Base-by-base conservation (phyloP, 2,888 invertebrate genomes). In the Drosophila pseudotalamancana region DNA sequence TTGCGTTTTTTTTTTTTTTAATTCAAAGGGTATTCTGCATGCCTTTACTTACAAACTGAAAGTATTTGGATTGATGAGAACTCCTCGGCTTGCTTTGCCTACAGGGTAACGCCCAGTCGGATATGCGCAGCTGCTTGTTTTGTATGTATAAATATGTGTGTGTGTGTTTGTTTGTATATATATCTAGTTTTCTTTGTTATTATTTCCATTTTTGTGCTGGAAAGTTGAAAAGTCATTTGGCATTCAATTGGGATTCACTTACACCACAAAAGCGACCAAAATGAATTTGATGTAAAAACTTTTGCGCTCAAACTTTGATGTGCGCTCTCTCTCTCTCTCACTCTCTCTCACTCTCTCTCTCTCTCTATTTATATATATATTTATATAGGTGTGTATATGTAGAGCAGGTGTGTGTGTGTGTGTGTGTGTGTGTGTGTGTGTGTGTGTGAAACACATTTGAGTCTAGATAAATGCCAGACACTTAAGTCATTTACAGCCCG, bases 231-330 rank as follows among this genome's bases (percentile, higher is more conserved):
- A 87, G 82, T 71, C 87, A 71, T 81, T 81, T 84, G 62, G 54
- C 71, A 84, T 84, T 71, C 78, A 87, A 80, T 82, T 81, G 82
- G 31, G 43, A 78, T 74, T 74, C 66, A 69, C 81, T 77, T 61
- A 63, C 49, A 65, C 64, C 70, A 80, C 81, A 63, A 84, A 77
- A 48, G 70, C 81, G 48, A 65, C 46, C 81, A 81, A 80, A n/a
- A 84, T 87, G 87, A 80, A 80, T 81, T 84, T 87, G 63, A 87
- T 85, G 72, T 87, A 66, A 74, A 81, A 81, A 81, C 71, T 84
- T 77, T 77, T 54, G 25, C 29, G 32, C 39, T 53, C 21, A 49
- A 82, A 86, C 73, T 65, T 72, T 49, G 53, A 70, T 64, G 80
- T 50, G 64, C 62, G 43, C 14, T 42, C 25, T 9, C 1, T 4